Evolutionary conservation across 2,113 vertebrate species (phyloP), one percentile per base, ranked within the genome.

Genomic region (Cettia cetti): DNA sequence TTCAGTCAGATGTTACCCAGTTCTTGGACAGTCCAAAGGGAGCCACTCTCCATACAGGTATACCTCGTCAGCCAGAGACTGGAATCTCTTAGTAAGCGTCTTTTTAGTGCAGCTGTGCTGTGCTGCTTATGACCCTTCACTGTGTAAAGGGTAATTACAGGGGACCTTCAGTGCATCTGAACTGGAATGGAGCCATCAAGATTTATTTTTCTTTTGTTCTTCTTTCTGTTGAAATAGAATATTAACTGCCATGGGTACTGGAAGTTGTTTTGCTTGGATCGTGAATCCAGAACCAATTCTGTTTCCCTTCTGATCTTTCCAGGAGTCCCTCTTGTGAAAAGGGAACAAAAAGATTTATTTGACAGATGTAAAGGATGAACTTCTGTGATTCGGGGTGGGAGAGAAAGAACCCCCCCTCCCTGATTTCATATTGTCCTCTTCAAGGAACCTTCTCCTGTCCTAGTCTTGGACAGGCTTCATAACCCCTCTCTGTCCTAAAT

Each of bases 361-460:
- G 35, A 54, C 33, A 75, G 37, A 35, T 45, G 12, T 54, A 31
- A 64, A 84, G 15, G 28, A 53, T 19, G 31, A 65, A 30, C 15
- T 76, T 72, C 11, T 40, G 10, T 76, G 24, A 33, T 91, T 54
- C 1, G 0, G 5, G 28, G 22, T 42, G 37, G 50, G 31, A 49
- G 18, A 30, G 42, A 49, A 47, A 76, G 49, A 59, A 8, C 2
- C 2, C 1, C 1, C 6, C 4, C 13, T 4, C 22, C 35, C 11
- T 1, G 0, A 9, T 60, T 87, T 80, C 42, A 45, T 60, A 30
- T 22, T 8, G 16, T 37, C 6, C 47, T 39, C 5, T 69, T 78
- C 63, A 82, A 40, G 50, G n/a, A 77, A n/a, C 11, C 27, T 66
- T 66, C 30, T 92, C n/a, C 14, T 86, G 9, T 28, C 18, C 15